Percentiles rank a stretch among this genome's conserved stretches.
Evolutionary conservation across 35 echinoderm and acorn worm species (phyloP).

Genomic region (Apostichopus parvimensis): DNA sequence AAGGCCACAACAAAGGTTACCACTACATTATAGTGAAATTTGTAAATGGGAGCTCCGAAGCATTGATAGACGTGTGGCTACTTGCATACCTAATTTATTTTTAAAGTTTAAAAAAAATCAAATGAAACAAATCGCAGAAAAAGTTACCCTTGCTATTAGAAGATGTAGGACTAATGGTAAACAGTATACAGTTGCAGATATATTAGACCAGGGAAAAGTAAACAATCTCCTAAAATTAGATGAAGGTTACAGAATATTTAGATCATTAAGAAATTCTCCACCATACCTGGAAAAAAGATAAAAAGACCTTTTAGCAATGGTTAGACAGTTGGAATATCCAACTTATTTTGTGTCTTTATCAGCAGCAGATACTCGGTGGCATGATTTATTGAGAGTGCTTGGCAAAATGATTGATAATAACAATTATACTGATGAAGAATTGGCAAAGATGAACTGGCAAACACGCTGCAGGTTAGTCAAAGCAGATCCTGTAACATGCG

Average conservation of each 20-base stretch:
- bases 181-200: background rate
- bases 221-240: background rate
- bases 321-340: constrained; percentile 39
- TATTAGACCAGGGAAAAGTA: background rate
- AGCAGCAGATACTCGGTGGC: constrained; percentile 50
- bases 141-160: background rate
- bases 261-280: constrained; percentile 1
- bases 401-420: constrained; percentile 23
- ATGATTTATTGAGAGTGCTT: constrained; percentile 42
- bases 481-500: constrained; percentile 48
- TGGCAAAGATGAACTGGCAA: constrained; percentile 11
- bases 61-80: constrained; percentile 3
- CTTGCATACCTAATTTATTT: constrained; percentile 1
- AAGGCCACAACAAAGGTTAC: background rate
- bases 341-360: constrained; percentile 52
- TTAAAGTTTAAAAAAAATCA: background rate
- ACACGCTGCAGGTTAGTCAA: background rate
- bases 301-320: constrained; percentile 50
- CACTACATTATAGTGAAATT: constrained; percentile 13
- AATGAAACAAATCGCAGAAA: constrained; percentile 15
- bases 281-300: constrained; percentile 50
- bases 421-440: constrained; percentile 23
- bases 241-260: constrained; percentile 8
- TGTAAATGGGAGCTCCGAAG: constrained; percentile 1
- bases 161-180: background rate